Evolutionary conservation across 1,140 invertebrate genomes (phyloP).

Genomic region (Lepeophtheirus salmonis): DNA sequence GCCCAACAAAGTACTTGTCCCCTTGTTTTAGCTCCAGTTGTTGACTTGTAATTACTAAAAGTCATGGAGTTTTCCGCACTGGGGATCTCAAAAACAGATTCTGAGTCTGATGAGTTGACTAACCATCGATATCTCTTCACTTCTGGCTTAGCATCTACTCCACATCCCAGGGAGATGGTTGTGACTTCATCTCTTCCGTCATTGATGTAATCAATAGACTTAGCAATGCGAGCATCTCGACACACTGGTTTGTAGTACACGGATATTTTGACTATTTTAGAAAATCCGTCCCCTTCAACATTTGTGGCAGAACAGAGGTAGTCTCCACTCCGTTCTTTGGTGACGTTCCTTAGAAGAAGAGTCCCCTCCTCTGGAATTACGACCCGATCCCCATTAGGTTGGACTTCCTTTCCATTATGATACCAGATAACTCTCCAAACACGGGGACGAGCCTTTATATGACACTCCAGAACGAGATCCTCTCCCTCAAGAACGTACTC

Average conservation of each 20-base stretch:
- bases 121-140: constrained; percentile 19
- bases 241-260: constrained; percentile 15
- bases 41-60: constrained; percentile 14
- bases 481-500: constrained; percentile 2
- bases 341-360: neutral
- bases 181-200: neutral
- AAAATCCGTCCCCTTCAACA: constrained; percentile 10
- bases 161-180: constrained; percentile 7
- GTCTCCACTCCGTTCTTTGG: neutral
- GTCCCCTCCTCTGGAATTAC: constrained; percentile 21
- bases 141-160: constrained; percentile 18
- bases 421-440: constrained; percentile 13
- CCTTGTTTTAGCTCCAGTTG: neutral
- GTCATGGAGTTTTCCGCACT: constrained; percentile 13
- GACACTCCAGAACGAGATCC: neutral
- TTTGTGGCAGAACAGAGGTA: constrained; percentile 9
- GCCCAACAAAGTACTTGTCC: constrained; percentile 60
- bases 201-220: neutral
- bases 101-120: constrained; percentile 22
- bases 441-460: constrained; percentile 4
- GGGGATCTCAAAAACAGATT: constrained; percentile 18
- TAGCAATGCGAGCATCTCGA: neutral
- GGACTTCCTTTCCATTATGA: neutral
- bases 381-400: constrained; percentile 5
- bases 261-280: neutral